Percentiles rank a stretch among this genome's conserved stretches.
These are phyloP conservation scores for Pangasius mekongensis DNA, from an alignment of 2,797 vertebrate genomes.

Conservation along the genomic window DNA sequence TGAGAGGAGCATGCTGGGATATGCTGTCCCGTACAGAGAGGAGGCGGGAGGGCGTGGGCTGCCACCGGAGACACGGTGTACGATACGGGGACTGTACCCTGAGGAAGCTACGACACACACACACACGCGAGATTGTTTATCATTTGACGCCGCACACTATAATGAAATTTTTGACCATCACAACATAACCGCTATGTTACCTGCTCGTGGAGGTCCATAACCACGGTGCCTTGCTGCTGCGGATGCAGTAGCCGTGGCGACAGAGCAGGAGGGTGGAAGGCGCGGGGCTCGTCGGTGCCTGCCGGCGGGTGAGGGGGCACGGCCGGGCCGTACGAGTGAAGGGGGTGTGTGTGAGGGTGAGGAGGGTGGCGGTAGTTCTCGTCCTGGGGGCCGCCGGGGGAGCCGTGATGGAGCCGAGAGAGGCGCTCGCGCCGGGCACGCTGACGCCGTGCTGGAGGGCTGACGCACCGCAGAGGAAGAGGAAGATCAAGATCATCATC, in stretches of 20 bases:
- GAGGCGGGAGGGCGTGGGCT: slow-evolving; percentile 89
- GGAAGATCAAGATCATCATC: background rate
- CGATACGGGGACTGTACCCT: slow-evolving; percentile 90
- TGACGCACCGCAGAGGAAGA: slow-evolving; percentile 57
- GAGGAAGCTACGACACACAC: slow-evolving; percentile 82
- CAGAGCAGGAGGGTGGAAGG: slow-evolving; percentile 91
- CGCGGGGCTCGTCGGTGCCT: slow-evolving; percentile 89
- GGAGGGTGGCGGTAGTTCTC: slow-evolving; percentile 90
- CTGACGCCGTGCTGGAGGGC: slow-evolving; percentile 91
- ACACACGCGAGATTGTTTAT: slow-evolving; percentile 27
- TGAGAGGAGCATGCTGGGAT: slow-evolving; percentile 89
- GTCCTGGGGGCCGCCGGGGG: slow-evolving; percentile 82
- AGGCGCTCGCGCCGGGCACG: slow-evolving; percentile 90
- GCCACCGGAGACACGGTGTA: slow-evolving; percentile 93
- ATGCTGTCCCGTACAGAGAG: slow-evolving; percentile 93
- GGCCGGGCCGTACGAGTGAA: slow-evolving; percentile 85
- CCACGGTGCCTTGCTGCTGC: slow-evolving; percentile 89
- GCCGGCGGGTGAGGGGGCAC: slow-evolving; percentile 67
- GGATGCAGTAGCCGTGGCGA: slow-evolving; percentile 90
- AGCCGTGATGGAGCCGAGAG: slow-evolving; percentile 76
- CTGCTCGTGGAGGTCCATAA: slow-evolving; percentile 96
- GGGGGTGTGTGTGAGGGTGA: slow-evolving; percentile 72
- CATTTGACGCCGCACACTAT: too few relatives aligned
- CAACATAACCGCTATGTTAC: slow-evolving; percentile 63
- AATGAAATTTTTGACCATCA: background rate